Base-by-base conservation (phyloP, 1,140 invertebrate genomes). In the Chrysopa pallens region DNA sequence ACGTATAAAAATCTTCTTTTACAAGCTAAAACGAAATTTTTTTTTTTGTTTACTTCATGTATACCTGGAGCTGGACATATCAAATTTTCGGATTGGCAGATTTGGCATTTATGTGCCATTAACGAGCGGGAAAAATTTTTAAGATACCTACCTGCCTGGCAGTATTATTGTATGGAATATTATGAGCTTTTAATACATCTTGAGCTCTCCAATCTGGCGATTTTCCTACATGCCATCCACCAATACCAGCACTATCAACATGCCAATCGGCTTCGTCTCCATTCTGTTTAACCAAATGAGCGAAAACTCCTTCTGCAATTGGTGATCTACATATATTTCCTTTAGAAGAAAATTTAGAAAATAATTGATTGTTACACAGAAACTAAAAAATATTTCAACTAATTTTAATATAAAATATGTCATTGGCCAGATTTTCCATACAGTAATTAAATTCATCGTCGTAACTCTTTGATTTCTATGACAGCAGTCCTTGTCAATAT, bases 291-390 rank as follows among this genome's bases (percentile, higher is more conserved):
- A 58, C 45, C 40, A 60, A n/a, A 46, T 90, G 70, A 27, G 69
- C 59, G 64, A 94, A 92, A 1, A 94, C 84, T 7, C 84, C 87
- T 62, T 93, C 89, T 13, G 89, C 89, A 47, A 93, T 93, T 6
- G 91, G 89, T 9, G 89, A 94, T n/a, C 91, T 73, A 59, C 90
- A 95, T 50, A 92, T 94, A 54, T 94, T 94, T 11, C 88, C 89
- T 71, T 46, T 54, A 59, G 60, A 43, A 48, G 17, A 23, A 3
- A 2, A 23, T 23, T 23, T 23, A 23, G 2, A 23, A 23, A 23
- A 3, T 23, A 23, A 23, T n/a, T n/a, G n/a, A n/a, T n/a, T n/a
- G n/a, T n/a, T n/a, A n/a, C n/a, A n/a, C n/a, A n/a, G n/a, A n/a
- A n/a, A n/a, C n/a, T n/a, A n/a, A n/a, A n/a, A n/a, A n/a, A n/a